These are phyloP conservation scores for Dicaeum eximium DNA, from an alignment of 2,113 vertebrate genomes.

Conservation along the genomic window DNA sequence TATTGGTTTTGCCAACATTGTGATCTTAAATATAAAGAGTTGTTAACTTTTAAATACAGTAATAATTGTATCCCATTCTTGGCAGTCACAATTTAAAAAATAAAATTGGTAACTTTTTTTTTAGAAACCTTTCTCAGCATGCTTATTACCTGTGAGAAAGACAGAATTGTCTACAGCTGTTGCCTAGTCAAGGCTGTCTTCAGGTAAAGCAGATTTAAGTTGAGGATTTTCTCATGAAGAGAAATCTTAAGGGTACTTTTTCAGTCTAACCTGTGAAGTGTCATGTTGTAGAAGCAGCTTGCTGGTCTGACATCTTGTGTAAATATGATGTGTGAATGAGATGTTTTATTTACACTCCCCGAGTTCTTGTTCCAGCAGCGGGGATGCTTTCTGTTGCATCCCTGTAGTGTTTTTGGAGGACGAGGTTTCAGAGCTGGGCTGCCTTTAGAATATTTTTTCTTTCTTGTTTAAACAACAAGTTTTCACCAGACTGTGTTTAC, in stretches of 20 bases:
- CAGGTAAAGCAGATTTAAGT: neutral
- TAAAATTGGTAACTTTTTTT: neutral
- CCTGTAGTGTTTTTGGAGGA: neutral
- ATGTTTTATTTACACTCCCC: neutral
- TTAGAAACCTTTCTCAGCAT: neutral
- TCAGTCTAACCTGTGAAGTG: neutral
- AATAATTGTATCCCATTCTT: neutral
- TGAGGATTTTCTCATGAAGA: slow-evolving; percentile 4
- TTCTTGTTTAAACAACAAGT: neutral
- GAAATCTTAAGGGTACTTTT: slow-evolving; percentile 33
- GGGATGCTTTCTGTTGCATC: neutral
- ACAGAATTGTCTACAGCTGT: neutral
- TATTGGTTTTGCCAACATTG: slow-evolving; percentile 60
- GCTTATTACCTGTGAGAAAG: slow-evolving; percentile 37
- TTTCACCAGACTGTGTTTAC: neutral
- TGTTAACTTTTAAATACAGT: slow-evolving; percentile 8
- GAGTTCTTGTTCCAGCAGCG: neutral
- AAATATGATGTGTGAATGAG: neutral
- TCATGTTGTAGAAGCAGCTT: slow-evolving; percentile 32
- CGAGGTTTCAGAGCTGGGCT: neutral
- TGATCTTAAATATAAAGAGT: slow-evolving; percentile 65
- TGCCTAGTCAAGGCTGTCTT: slow-evolving; percentile 8
- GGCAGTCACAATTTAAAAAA: neutral
- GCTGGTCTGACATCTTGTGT: slow-evolving; percentile 24
- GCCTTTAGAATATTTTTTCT: neutral